These are phyloP conservation scores for Poeciliopsis turrubarensis DNA, from an alignment of 2,113 vertebrate genomes.

Conservation along the genomic window DNA sequence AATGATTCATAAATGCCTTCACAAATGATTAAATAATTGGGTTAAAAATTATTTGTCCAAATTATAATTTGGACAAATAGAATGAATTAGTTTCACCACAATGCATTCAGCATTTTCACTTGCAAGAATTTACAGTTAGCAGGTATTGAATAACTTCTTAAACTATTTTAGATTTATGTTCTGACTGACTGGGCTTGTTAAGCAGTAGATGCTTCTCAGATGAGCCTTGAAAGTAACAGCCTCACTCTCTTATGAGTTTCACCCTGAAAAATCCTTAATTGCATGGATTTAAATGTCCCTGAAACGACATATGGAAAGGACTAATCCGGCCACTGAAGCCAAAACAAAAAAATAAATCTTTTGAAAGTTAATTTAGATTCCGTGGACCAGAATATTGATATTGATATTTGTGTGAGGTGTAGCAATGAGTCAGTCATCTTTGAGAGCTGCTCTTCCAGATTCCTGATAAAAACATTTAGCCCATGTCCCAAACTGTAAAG, in stretches of 20 bases:
- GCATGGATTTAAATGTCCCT: slow-evolving; percentile 22
- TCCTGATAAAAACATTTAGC: slow-evolving; percentile 15
- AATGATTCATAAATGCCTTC: too few species aligned
- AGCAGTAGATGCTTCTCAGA: background rate
- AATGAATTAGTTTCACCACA: too few species aligned
- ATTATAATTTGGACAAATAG: too few species aligned
- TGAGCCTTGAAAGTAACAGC: slow-evolving; percentile 37
- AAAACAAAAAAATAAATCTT: slow-evolving; percentile 21
- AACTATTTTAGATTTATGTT: too few species aligned
- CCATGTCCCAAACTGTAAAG: slow-evolving; percentile 22
- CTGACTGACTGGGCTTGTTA: too few species aligned
- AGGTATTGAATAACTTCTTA: too few species aligned
- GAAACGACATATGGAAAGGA: slow-evolving; percentile 28
- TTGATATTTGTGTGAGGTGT: slow-evolving; percentile 5
- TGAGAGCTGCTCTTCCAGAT: slow-evolving; percentile 31
- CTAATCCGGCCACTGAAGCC: slow-evolving; percentile 15
- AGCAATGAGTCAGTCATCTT: slow-evolving; percentile 7
- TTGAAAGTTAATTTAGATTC: slow-evolving; percentile 12
- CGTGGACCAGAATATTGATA: background rate
- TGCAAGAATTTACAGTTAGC: too few species aligned
- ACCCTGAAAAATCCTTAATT: slow-evolving; percentile 34
- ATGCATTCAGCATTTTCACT: too few species aligned
- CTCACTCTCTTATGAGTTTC: slow-evolving; percentile 26
- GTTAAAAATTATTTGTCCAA: too few species aligned
- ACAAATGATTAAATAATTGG: too few species aligned